Evolutionary conservation across 2,888 invertebrate species (phyloP), one percentile per base, ranked within the genome.

Genomic region (Harpagoxenus sublaevis): DNA sequence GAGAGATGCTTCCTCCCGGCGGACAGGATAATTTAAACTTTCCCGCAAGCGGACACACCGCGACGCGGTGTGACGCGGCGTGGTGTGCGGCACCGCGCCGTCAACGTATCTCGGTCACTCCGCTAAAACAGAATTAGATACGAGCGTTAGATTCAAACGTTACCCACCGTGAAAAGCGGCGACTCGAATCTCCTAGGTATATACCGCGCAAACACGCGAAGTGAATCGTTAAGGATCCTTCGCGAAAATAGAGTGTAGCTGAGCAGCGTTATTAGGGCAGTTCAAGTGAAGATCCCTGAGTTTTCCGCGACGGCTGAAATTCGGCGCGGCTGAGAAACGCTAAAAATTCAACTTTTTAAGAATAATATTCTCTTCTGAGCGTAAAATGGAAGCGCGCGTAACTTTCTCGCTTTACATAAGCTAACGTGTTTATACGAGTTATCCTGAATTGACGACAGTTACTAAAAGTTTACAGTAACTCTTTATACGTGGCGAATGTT

Each of bases 11-110:
- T 81, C 85, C 91, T 90, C 92, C 89, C 92, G 83, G 87, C 85
- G 91, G 93, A 92, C 93, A 92, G 92, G 92, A 94, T 94, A 93
- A 94, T 94, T 93, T 93, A 92, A 94, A 94, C 93, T 94, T 94
- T 92, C 88, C 90, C 87, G 75, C 85, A 84, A 79, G 60, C 60
- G 23, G 35, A 23, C 23, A 48, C 35, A 39, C n/a, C 35, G 48
- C 68, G 70, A n/a, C 62, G 48, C 35, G 65, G 48, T 45, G 42
- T 35, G 65, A 45, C 53, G 65, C 75, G 63, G 35, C 85, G 81
- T 84, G 42, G 12, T 23, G 65, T 23, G 28, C 48, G 48, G 48
- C 28, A 15, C 12, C 45, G 28, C 88, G 70, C 86, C 75, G 78
- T 81, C 66, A 85, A 74, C 88, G 89, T 91, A 90, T 91, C 87